Evolutionary conservation across 2,797 vertebrate genomes (phyloP), one percentile per base, ranked within the genome.

Genomic region (Huso huso): DNA sequence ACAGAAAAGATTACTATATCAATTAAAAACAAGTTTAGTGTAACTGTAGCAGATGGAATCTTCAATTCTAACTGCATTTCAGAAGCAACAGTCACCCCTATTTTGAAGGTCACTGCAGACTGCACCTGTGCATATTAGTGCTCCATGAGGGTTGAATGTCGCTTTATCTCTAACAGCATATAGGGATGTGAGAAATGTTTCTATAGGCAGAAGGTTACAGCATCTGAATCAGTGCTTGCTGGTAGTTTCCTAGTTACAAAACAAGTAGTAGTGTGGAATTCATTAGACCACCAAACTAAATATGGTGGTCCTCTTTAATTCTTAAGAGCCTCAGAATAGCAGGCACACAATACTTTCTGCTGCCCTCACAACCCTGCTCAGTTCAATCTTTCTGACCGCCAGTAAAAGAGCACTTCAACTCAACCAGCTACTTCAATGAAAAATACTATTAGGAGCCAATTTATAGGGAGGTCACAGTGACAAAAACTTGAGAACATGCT

Each of bases 51-150:
- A 61, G 49, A 51, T 4, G 8, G 48, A 67, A 58, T 18, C 51
- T 61, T 62, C 18, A 50, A 18, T 60, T 37, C 59, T 18, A 62
- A 15, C 49, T 49, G 23, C 48, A 4, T 37, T 37, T 51, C 37
- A 61, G 23, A 23, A 62, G 12, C 37, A 50, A 65, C 18, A 52
- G 12, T 37, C 53, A n/a, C 50, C 50, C 49, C 50, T 55, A n/a
- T 61, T 69, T 51, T 69, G 13, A 62, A 55, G 62, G 60, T 62
- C 49, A 58, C 55, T 10, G 11, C 10, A 58, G 55, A 70, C 51
- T 51, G 51, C 12, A 51, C 51, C 50, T 58, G 11, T 13, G 6
- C 23, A 48, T 49, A 62, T 49, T 37, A 63, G 37, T 37, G 37
- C 4, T 37, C 37, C 37, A 37, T 37, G 37, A 5, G 37, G 37